phyloP scores from a whole-genome alignment of 2,888 invertebrate species.

The Lepidochitona cinerea region DNA sequence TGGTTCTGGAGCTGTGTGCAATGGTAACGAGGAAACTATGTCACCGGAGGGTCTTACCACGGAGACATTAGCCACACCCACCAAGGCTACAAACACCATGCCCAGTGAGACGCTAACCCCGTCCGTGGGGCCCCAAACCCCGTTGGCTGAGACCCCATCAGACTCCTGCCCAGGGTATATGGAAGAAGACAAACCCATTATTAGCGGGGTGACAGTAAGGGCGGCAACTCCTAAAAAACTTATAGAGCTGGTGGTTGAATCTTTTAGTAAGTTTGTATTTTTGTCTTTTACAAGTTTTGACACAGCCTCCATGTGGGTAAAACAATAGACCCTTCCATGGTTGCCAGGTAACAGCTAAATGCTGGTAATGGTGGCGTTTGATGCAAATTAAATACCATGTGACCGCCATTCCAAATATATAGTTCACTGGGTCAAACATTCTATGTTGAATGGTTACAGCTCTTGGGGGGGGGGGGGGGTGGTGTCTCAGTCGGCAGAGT shows the following conservation, averaged over 20 bases:
- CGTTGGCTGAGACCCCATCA: background rate
- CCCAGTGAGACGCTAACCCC: background rate
- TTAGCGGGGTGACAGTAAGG: conserved; percentile 59
- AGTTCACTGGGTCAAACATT: too few species aligned
- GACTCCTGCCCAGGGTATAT: conserved; percentile 13
- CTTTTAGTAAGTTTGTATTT: conserved; percentile 70
- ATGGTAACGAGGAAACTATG: background rate
- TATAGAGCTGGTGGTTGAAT: conserved; percentile 68
- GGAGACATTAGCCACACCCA: background rate
- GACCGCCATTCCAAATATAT: too few species aligned
- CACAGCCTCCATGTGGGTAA: too few species aligned
- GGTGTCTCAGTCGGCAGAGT: too few species aligned
- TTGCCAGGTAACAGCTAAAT: too few species aligned
- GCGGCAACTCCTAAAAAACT: conserved; percentile 69
- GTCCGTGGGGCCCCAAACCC: background rate
- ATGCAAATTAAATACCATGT: too few species aligned
- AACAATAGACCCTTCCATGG: too few species aligned
- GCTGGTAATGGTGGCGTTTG: too few species aligned
- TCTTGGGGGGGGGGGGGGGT: too few species aligned
- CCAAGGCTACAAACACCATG: background rate
- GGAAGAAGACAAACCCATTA: conserved; percentile 64
- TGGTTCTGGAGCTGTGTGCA: background rate
- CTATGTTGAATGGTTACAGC: too few species aligned
- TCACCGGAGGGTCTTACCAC: background rate
- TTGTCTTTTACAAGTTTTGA: too few species aligned